phyloP scores from a whole-genome alignment of 2,113 vertebrate genomes.

The Mus musculus region GRCm39 chr13:78555001-78555500 shows the following conservation, averaged over 20 bases:
- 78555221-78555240: constrained; percentile 65
- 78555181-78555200: background rate
- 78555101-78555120: constrained; percentile 55
- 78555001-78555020: constrained; percentile 86
- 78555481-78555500: background rate
- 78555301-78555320: constrained; percentile 77
- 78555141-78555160: background rate
- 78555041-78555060: constrained; percentile 84
- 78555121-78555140: constrained; percentile 20
- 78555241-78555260: constrained; percentile 73
- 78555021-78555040: constrained; percentile 82
- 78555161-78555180: constrained; percentile 25
- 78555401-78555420: constrained; percentile 83
- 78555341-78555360: constrained; percentile 78
- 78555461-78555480: constrained; percentile 77
- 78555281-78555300: constrained; percentile 79
- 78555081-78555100: constrained; percentile 70
- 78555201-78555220: constrained; percentile 33
- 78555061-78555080: constrained; percentile 77
- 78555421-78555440: constrained; percentile 81
- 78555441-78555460: constrained; percentile 85
- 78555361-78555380: constrained; percentile 81
- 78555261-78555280: constrained; percentile 71
- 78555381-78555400: constrained; percentile 80
- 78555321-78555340: constrained; percentile 78